Evolutionary conservation across 2,888 invertebrate species (phyloP).

Genomic region (Tenthredo livida): DNA sequence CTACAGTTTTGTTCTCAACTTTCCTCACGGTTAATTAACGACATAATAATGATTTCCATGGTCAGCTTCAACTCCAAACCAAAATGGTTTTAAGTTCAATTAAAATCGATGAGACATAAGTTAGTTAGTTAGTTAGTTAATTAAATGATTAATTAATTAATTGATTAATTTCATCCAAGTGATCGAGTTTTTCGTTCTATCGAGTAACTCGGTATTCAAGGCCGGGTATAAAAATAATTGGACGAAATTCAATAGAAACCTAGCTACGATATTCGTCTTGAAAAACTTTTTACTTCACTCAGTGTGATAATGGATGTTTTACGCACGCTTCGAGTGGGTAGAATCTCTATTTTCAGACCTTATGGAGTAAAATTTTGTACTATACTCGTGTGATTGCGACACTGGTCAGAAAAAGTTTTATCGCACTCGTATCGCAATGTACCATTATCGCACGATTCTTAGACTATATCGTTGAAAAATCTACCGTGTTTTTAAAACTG

Average conservation of each 20-base stretch:
- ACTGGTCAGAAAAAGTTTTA: no score
- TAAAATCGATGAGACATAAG: conserved; percentile 43
- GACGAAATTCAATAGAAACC: background rate
- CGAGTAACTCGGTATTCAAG: conserved; percentile 22
- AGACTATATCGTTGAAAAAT: background rate
- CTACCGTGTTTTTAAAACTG: background rate
- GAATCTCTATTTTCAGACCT: no score
- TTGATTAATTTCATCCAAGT: background rate
- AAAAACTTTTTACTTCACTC: no score
- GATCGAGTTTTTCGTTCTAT: conserved; percentile 4
- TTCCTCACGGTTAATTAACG: conserved; percentile 30
- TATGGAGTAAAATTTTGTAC: no score
- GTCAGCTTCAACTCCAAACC: background rate
- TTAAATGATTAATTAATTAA: background rate
- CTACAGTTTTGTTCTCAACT: background rate
- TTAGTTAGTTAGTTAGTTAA: background rate
- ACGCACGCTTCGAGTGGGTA: no score
- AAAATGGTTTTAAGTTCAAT: background rate
- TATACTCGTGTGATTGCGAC: no score
- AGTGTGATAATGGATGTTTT: no score
- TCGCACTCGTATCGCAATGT: no score
- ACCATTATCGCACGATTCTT: no score
- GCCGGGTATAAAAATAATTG: background rate
- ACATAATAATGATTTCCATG: background rate
- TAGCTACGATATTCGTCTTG: background rate